A percentile compares a stretch with the other conserved stretches of the same genome.
Evolutionary conservation across 2,888 invertebrate species (phyloP).

Genomic region (Agrotis segetum): DNA sequence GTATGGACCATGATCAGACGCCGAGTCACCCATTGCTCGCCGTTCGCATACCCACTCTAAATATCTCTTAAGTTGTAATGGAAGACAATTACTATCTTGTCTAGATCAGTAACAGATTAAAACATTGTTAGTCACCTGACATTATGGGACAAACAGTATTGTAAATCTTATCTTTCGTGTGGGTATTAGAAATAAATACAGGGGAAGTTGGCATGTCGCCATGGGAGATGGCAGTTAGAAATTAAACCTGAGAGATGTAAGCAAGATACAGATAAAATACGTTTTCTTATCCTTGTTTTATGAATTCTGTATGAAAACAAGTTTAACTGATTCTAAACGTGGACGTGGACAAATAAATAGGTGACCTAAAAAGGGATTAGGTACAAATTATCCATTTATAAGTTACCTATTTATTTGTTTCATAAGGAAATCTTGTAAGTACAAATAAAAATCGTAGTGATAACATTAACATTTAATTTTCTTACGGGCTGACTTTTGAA

Average conservation of each 20-base stretch:
- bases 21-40: no score
- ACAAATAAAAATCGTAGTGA: no score
- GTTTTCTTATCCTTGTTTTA: not conserved
- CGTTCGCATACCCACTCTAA: no score
- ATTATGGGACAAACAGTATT: slow-evolving; percentile 13
- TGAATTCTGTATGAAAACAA: not conserved
- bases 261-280: not conserved
- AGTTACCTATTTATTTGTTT: no score
- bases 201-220: slow-evolving; percentile 17
- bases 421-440: no score
- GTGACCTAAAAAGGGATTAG: no score
- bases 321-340: not conserved
- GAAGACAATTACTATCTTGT: not conserved
- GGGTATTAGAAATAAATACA: slow-evolving; percentile 11
- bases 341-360: no score
- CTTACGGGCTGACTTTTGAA: no score
- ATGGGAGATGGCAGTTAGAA: slow-evolving; percentile 1
- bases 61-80: not conserved
- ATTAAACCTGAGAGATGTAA: not conserved
- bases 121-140: slow-evolving; percentile 1
- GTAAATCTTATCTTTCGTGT: slow-evolving; percentile 20
- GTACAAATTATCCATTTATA: no score
- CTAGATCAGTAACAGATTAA: not conserved
- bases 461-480: no score
- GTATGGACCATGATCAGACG: no score